Evolutionary conservation across 2,888 invertebrate genomes (phyloP).

Genomic region (Serripes groenlandicus): DNA sequence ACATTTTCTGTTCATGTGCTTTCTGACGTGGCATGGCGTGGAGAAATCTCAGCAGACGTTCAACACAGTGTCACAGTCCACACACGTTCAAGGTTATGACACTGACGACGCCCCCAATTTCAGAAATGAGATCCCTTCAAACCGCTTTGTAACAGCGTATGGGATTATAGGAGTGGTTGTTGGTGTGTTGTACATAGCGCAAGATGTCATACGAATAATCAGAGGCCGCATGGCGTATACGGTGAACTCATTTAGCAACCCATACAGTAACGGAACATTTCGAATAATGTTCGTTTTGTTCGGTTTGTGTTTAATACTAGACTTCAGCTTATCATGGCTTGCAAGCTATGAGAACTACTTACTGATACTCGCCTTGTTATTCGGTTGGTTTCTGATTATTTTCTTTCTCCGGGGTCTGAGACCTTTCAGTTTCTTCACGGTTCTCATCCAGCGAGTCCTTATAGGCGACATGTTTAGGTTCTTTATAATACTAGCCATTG

Average conservation of each 20-base stretch:
- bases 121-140: constrained; percentile 28
- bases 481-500: constrained; percentile 69
- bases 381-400: constrained; percentile 74
- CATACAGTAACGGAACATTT: constrained; percentile 71
- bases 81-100: too few relatives aligned
- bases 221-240: constrained; percentile 52
- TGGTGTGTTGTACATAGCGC: constrained; percentile 50
- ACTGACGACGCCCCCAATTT: constrained; percentile 32
- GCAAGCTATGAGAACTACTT: constrained; percentile 57
- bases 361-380: constrained; percentile 70
- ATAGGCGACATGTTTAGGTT: constrained; percentile 72
- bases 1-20: constrained; percentile 65
- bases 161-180: constrained; percentile 53
- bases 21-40: constrained; percentile 63
- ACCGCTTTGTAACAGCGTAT: constrained; percentile 43
- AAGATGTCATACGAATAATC: constrained; percentile 37
- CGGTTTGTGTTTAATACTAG: constrained; percentile 61
- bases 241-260: constrained; percentile 39
- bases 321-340: constrained; percentile 57
- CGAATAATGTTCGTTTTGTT: constrained; percentile 68
- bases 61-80: constrained; percentile 17
- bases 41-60: constrained; percentile 41
- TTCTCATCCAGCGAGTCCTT: constrained; percentile 74
- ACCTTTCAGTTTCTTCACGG: constrained; percentile 79
- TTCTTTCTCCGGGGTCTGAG: constrained; percentile 73